A percentile compares a stretch with the other conserved stretches of the same genome.
These are phyloP conservation scores for Kryptolebias marmoratus DNA, from an alignment of 2,113 vertebrate species.

Conservation along the genomic window DNA sequence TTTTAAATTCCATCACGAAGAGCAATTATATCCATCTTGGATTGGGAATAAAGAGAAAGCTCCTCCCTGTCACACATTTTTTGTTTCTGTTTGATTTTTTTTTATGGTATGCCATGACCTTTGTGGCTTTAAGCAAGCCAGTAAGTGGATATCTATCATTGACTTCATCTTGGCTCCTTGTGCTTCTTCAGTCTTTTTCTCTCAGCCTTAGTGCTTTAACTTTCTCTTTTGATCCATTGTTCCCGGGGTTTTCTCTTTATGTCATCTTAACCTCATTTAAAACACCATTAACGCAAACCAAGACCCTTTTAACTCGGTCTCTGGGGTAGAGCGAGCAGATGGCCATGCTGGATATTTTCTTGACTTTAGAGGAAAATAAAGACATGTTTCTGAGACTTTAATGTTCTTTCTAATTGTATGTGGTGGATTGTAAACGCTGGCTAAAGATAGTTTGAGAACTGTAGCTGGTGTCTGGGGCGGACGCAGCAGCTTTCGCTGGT, in stretches of 20 bases:
- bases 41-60: constrained; percentile 23
- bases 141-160: constrained; percentile 27
- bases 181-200: constrained; percentile 1
- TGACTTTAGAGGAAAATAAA: constrained; percentile 60
- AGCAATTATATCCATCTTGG: constrained; percentile 24
- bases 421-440: constrained; percentile 68
- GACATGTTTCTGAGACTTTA: constrained; percentile 64
- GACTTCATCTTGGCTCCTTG: constrained; percentile 41
- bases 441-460: constrained; percentile 76
- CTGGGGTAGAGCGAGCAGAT: constrained; percentile 25
- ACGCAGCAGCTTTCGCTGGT: constrained; percentile 55
- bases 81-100: constrained; percentile 34
- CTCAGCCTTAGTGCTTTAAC: neutral
- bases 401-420: constrained; percentile 72
- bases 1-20: constrained; percentile 23
- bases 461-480: constrained; percentile 60
- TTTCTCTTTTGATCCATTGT: constrained; percentile 17
- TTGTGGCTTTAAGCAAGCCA: constrained; percentile 18
- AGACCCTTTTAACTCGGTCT: constrained; percentile 32
- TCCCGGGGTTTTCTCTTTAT: constrained; percentile 3
- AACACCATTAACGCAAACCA: constrained; percentile 16
- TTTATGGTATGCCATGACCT: constrained; percentile 5
- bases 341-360: constrained; percentile 23
- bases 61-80: constrained; percentile 10
- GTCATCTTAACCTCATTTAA: constrained; percentile 8